Evolutionary conservation across 2,113 vertebrate species (phyloP), one percentile per base, ranked within the genome.

Genomic region (Anhinga anhinga): DNA sequence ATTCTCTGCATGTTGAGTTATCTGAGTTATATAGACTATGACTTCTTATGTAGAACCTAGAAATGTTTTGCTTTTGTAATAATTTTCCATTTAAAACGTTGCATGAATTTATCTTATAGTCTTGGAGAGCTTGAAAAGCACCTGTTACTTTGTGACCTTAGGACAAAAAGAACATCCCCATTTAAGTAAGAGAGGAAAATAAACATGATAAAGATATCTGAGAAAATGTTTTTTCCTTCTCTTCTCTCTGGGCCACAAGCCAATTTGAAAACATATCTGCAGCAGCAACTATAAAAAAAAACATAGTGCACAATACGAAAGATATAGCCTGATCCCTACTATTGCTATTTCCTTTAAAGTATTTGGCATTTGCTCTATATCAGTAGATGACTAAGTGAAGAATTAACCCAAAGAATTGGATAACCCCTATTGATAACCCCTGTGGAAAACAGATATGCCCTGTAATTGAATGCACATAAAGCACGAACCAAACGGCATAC

Each of bases 401-500:
- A 81, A 78, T 84, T 92, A 95, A 95, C 58, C 67, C 79, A 40
- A 62, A 86, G 78, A 90, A 93, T 36, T 72, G 70, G 81, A 89
- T 95, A 85, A 89, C 61, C 63, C 32, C 55, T 80, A 7, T 2
- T 52, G 88, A 96, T 96, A 96, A 95, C 45, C 83, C 55, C 77
- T 34, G 2, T 0, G 2, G 88, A 88, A 82, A 90, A 30, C 0
- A 5, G 88, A 86, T 95, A 96, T 82, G 40, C 65, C 59, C 79
- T 61, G 58, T 77, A 83, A 95, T 10, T 73, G 62, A 77, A 73
- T 52, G 70, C 61, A 82, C 2, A 0, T 69, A 82, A 76, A 91
- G 56, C 69, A 79, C 3, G 5, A 90, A 71, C 34, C 2, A 2
- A 82, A 56, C 30, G 44, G 49, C 56, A 20, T 34, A 45, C 27